Percentiles rank a stretch among this genome's conserved stretches.
phyloP scores from a whole-genome alignment of 1,140 invertebrate genomes.

The Cotesia typhae region DNA sequence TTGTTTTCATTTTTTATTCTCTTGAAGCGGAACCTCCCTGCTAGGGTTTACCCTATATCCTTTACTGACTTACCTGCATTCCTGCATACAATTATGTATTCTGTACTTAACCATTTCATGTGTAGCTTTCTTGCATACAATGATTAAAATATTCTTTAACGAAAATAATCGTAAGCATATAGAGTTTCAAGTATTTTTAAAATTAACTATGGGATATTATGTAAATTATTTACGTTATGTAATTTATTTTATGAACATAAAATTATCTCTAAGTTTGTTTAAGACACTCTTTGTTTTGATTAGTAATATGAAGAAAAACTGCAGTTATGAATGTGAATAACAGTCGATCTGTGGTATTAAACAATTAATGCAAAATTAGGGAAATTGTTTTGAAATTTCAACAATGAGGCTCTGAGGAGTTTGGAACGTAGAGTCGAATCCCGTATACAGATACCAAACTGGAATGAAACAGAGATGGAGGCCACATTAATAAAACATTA shows the following conservation, averaged over 20 bases:
- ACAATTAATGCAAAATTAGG: background rate
- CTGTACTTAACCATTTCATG: slow-evolving; percentile 41
- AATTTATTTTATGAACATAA: no score
- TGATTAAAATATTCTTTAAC: no score
- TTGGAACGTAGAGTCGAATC: slow-evolving; percentile 4
- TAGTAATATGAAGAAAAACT: no score
- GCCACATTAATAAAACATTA: slow-evolving; percentile 67
- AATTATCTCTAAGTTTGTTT: no score
- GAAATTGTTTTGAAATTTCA: background rate
- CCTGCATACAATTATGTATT: slow-evolving; percentile 62
- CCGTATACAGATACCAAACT: background rate
- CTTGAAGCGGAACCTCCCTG: slow-evolving; percentile 59
- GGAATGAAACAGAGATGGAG: slow-evolving; percentile 48
- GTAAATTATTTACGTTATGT: no score
- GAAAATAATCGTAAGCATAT: no score
- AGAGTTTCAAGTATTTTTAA: no score
- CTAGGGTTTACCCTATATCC: slow-evolving; percentile 52
- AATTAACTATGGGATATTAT: no score
- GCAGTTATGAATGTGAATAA: no score
- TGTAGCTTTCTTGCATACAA: no score
- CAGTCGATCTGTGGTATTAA: no score
- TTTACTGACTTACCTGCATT: slow-evolving; percentile 59
- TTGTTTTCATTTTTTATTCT: slow-evolving; percentile 34
- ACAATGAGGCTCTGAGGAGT: slow-evolving; percentile 15
- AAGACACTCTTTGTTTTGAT: no score